Percentiles rank a stretch among this genome's conserved stretches.
These are phyloP conservation scores for Epistrophella euchroma DNA, from an alignment of 2,888 invertebrate genomes.

Conservation along the genomic window DNA sequence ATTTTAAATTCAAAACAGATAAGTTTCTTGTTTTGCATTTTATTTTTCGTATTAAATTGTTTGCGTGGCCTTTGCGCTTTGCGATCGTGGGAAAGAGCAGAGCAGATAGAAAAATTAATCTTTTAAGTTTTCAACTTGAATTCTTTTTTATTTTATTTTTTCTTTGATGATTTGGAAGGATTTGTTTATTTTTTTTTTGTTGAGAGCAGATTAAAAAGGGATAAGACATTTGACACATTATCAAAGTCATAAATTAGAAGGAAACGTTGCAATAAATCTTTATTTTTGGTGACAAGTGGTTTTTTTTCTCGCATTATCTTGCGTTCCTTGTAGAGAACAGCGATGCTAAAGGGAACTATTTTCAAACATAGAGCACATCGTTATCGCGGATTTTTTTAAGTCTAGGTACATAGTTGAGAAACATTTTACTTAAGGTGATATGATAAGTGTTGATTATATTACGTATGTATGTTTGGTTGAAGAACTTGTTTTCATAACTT, in stretches of 20 bases:
- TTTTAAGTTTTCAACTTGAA: slow-evolving; percentile 19
- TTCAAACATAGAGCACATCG: not conserved
- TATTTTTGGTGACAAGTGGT: slow-evolving; percentile 52
- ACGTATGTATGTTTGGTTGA: not conserved
- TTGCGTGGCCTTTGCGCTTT: not conserved
- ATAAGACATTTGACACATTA: slow-evolving; percentile 66
- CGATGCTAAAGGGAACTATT: not conserved
- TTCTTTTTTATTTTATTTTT: slow-evolving; percentile 16
- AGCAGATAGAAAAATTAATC: slow-evolving; percentile 25
- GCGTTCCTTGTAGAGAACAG: not conserved
- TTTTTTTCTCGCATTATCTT: not conserved
- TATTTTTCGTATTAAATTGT: slow-evolving; percentile 35
- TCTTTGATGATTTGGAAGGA: slow-evolving; percentile 1
- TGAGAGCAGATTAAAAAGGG: slow-evolving; percentile 44
- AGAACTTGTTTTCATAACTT: not conserved
- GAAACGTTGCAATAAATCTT: slow-evolving; percentile 58
- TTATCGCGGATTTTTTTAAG: slow-evolving; percentile 10
- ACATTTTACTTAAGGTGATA: slow-evolving; percentile 8
- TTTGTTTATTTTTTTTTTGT: not conserved
- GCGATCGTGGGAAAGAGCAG: no score
- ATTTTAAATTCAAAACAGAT: slow-evolving; percentile 62
- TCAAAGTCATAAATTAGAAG: slow-evolving; percentile 66
- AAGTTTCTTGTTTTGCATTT: slow-evolving; percentile 67
- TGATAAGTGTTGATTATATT: no score
- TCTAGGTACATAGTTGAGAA: slow-evolving; percentile 6